Conservation (phyloP, 2,797 vertebrate genomes). For the Siniperca undulata region DNA sequence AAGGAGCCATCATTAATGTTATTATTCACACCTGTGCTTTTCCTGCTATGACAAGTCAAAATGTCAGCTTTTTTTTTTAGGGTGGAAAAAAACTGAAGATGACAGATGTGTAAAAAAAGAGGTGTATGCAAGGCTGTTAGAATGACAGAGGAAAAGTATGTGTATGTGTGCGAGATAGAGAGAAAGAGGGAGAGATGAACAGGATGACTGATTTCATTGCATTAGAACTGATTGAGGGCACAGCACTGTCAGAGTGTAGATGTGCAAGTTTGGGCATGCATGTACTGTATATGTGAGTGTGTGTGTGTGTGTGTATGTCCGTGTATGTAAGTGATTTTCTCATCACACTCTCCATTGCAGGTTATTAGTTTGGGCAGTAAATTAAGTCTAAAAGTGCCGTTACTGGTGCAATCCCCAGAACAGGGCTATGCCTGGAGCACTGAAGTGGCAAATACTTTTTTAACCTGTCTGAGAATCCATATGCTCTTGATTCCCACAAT, state of each 20-base stretch:
- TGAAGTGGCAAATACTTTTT: constrained; percentile 46
- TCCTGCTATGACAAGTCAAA: constrained; percentile 40
- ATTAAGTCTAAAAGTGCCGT: constrained; percentile 69
- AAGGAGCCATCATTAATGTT: constrained; percentile 53
- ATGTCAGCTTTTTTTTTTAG: constrained; percentile 25
- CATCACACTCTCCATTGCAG: constrained; percentile 62
- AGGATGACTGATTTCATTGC: constrained; percentile 63
- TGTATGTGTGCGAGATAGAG: not conserved
- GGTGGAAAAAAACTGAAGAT: not conserved
- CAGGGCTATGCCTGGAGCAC: constrained; percentile 29
- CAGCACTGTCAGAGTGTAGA: constrained; percentile 42
- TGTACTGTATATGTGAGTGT: constrained; percentile 7
- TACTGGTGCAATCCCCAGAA: constrained; percentile 58
- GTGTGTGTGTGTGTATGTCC: constrained; percentile 2
- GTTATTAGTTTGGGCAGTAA: constrained; percentile 73
- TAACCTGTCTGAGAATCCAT: constrained; percentile 30
- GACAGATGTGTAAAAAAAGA: constrained; percentile 25
- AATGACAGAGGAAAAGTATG: not conserved
- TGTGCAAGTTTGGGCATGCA: constrained; percentile 32
- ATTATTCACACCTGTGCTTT: constrained; percentile 53
- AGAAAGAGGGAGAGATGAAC: constrained; percentile 27
- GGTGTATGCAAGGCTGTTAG: not conserved
- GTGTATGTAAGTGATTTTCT: constrained; percentile 37
- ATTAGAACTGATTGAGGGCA: constrained; percentile 64
- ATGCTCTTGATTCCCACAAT: constrained; percentile 24